Base-by-base conservation (phyloP, 2,797 vertebrate species). In the Alexandromys oeconomus region DNA sequence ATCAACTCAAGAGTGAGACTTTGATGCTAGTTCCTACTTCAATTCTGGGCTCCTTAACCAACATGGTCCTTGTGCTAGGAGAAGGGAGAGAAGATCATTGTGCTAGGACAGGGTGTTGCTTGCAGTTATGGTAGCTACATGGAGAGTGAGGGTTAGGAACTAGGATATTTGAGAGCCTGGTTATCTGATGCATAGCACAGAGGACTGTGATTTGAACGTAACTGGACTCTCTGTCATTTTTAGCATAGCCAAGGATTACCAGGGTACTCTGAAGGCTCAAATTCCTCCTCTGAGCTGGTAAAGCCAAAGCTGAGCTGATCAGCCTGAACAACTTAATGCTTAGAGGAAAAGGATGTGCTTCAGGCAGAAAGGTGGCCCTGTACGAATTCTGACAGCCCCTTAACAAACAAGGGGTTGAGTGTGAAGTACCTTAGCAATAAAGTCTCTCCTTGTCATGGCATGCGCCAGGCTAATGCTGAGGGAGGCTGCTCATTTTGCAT, bases 351-450 rank as follows among this genome's bases (percentile, higher is more conserved):
- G 23, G 84, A 51, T 71, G 31, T 31, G 25, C 67, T 87, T 74
- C 57, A 95, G n/a, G 93, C 57, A 93, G 77, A 85, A 92, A 54
- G 8, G 7, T 91, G 93, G 31, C 93, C 21, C 27, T 19, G 74
- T 87, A 65, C 92, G 7, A 34, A 63, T 69, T 43, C 89, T 76
- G 87, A 89, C 59, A 93, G 27, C 80, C 65, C 84, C 3, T 85
- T 87, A 80, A 29, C 80, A 71, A 95, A 15, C 1, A 29, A 84
- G 13, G 78, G 93, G 89, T 86, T 80, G 13, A 76, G 80, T 85
- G n/a, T 46, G 65, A 78, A 74, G 27, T 17, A 37, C 3, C 74
- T 65, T n/a, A n/a, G 48, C 46, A 48, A 85, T 57, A 81, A 12
- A 3, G 19, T 69, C 88, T 94, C 69, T 79, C 65, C 13, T 48